Conservation (phyloP, 2,113 vertebrate genomes). For the Ceyx melanurus region DNA sequence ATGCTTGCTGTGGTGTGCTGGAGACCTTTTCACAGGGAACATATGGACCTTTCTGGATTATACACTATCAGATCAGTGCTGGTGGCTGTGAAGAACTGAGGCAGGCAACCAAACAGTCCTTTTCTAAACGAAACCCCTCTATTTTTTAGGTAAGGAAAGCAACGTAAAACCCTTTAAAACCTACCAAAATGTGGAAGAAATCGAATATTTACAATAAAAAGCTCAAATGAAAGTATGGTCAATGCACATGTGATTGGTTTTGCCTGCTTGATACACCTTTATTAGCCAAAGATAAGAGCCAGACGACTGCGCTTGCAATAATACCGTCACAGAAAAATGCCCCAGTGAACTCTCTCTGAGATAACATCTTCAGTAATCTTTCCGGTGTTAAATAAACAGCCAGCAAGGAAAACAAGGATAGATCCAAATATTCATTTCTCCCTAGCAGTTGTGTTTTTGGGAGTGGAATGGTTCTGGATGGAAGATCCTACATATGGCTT, state of each 20-base stretch:
- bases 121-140: neutral
- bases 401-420: constrained; percentile 11
- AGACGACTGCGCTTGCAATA: neutral
- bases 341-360: constrained; percentile 34
- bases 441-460: constrained; percentile 27
- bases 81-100: neutral
- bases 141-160: neutral
- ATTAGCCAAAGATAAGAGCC: neutral
- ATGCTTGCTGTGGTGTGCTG: neutral
- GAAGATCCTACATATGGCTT: constrained; percentile 46
- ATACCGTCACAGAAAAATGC: neutral
- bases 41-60: neutral
- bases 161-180: neutral
- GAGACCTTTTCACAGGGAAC: neutral
- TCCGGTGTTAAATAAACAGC: constrained; percentile 16
- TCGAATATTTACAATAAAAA: neutral
- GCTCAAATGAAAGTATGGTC: neutral
- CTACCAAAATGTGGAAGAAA: neutral
- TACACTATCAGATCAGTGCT: neutral
- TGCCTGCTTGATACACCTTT: neutral
- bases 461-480: constrained; percentile 61
- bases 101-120: neutral
- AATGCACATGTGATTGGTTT: neutral
- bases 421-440: constrained; percentile 35
- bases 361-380: constrained; percentile 29